Evolutionary conservation across 2,888 invertebrate species (phyloP).

Genomic region (Crioceris asparagi): DNA sequence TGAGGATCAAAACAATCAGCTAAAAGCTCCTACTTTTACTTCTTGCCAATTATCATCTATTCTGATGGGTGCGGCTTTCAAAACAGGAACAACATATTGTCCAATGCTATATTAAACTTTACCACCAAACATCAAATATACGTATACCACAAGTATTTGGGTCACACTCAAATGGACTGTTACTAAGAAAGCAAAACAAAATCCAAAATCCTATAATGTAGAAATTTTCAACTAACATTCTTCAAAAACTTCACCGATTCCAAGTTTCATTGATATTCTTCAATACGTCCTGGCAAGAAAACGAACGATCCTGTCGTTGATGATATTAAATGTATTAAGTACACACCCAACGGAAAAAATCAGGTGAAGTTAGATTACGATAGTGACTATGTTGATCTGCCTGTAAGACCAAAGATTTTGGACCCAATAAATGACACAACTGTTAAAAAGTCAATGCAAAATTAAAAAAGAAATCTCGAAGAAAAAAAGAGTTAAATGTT

Average conservation of each 20-base stretch:
- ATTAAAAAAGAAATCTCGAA: neutral
- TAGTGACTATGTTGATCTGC: neutral
- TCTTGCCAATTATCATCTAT: constrained; percentile 19
- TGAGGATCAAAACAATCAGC: constrained; percentile 15
- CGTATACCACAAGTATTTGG: constrained; percentile 25
- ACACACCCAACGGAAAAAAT: neutral
- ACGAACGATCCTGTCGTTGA: neutral
- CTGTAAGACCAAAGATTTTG: neutral
- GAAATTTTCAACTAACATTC: constrained; percentile 17
- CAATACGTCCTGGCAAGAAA: constrained; percentile 3
- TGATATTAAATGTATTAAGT: neutral
- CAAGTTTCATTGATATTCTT: constrained; percentile 2
- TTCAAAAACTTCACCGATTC: constrained; percentile 12
- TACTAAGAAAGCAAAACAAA: constrained; percentile 21
- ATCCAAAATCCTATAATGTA: constrained; percentile 18
- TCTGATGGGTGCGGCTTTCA: constrained; percentile 22
- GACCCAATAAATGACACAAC: neutral
- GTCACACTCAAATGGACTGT: constrained; percentile 24
- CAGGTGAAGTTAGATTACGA: neutral
- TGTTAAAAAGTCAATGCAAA: neutral
- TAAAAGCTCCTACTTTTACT: constrained; percentile 20
- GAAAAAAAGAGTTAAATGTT: too few relatives aligned
- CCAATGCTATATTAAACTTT: constrained; percentile 19
- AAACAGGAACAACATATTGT: constrained; percentile 20
- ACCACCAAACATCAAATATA: constrained; percentile 11